These are phyloP conservation scores for Cossypha polioptera DNA, from an alignment of 2,797 vertebrate genomes.

Conservation along the genomic window DNA sequence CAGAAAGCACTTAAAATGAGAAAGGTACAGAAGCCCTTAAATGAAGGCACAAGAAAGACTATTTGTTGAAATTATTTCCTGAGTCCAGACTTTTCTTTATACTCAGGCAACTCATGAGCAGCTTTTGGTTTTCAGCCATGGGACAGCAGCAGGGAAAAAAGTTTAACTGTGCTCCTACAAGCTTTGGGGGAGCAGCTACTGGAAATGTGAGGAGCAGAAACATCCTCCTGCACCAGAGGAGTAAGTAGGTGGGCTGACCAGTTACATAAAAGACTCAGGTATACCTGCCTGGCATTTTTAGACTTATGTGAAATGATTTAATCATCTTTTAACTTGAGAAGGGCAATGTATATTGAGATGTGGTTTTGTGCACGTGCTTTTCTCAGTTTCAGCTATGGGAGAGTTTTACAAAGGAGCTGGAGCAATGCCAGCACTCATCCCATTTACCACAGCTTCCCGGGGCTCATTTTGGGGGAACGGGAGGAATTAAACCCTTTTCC, in stretches of 20 bases:
- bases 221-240: background rate
- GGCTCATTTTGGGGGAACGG: background rate
- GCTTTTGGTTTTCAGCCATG: background rate
- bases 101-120: background rate
- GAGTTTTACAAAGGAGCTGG: background rate
- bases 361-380: background rate
- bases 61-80: background rate
- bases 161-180: background rate
- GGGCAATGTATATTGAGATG: background rate
- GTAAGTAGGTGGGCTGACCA: background rate
- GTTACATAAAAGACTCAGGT: background rate
- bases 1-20: background rate
- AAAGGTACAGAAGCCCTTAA: background rate
- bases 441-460: background rate
- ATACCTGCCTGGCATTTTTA: background rate
- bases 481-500: background rate
- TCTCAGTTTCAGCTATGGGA: background rate
- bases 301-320: background rate
- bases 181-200: background rate
- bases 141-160: background rate
- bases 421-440: background rate
- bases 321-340: background rate
- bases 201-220: background rate
- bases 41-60: background rate
- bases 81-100: background rate